Base-by-base conservation (phyloP, 30 jellyfish, hydroid and myxozoan species). In the Sanderia malayensis region DNA sequence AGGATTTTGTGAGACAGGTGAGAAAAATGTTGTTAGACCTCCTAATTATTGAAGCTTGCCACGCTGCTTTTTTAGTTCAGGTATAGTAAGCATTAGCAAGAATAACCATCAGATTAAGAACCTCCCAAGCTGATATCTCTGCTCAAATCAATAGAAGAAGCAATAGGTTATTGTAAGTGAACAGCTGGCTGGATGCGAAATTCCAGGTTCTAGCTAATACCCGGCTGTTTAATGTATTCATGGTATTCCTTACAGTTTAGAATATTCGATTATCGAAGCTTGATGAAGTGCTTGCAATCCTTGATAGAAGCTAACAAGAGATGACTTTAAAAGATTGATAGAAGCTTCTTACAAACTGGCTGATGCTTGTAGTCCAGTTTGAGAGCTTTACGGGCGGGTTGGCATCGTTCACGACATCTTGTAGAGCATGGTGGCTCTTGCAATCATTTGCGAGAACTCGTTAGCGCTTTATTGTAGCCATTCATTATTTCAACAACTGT, bases 1-100 rank as follows among this genome's bases (percentile, higher is more conserved):
- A 70, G 41, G 96, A 86, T 55, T 88, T 88, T 31, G 85, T 74
- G 41, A 74, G 95, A 41, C 97, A 88, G 83, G 97, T 88, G 71
- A 37, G 52, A 4, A 59, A 8, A 2, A 4, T 28, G 3, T 28
- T 10, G 7, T 10, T 10, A 27, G 18, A 6, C 20, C 7, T 9
- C 26, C 7, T 15, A 11, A 23, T 7, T 61, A 10, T 6, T 15
- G 55, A 61, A 20, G 32, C 45, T 18, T 20, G 26, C 44, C 13
- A 23, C 6, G 44, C 13, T 10, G 4, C 19, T 8, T 19, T 19
- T 10, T 25, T 60, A 7, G 19, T 25, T 6, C 8, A 15, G 55
- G 8, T 6, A 6, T 41, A 41, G 55, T 41, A 6, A 6, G 15
- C 15, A 15, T 41, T 8, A 8, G 15, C 8, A 41, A 15, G 11